phyloP scores from a whole-genome alignment of 1,140 invertebrate species.

The Atta texana region DNA sequence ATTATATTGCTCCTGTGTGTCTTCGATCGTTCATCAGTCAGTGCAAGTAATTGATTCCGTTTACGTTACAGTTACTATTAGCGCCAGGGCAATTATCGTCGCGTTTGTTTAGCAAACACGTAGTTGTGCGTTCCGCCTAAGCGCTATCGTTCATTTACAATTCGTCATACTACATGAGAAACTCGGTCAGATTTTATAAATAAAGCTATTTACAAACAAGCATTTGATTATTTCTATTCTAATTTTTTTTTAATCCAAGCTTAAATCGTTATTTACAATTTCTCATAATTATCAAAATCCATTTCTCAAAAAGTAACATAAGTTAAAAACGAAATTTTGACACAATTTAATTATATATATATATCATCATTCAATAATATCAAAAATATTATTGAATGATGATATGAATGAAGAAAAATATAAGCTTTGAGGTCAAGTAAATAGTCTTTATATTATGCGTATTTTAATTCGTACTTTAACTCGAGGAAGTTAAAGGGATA shows the following conservation, averaged over 20 bases:
- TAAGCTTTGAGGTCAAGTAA: neutral
- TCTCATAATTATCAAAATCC: neutral
- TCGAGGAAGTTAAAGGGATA: conserved; percentile 76
- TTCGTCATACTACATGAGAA: neutral
- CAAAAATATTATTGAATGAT: neutral
- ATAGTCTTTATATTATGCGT: conserved; percentile 16
- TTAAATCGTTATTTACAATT: conserved; percentile 1
- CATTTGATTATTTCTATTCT: neutral
- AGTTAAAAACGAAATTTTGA: neutral
- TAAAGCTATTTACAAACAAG: neutral
- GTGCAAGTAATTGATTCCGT: conserved; percentile 58
- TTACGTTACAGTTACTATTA: conserved; percentile 71
- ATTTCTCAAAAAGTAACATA: neutral
- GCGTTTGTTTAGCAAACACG: conserved; percentile 71
- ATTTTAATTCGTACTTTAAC: conserved; percentile 48
- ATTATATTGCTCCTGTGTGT: neutral
- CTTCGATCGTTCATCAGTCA: conserved; percentile 11
- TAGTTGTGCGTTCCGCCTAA: conserved; percentile 25
- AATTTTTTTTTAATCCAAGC: neutral
- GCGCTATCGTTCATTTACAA: conserved; percentile 37
- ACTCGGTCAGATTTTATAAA: conserved; percentile 17
- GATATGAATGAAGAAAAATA: neutral
- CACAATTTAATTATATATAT: neutral
- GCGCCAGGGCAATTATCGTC: conserved; percentile 65
- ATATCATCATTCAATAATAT: too few relatives aligned